Percentiles rank a stretch among this genome's conserved stretches.
Evolutionary conservation across 2,113 vertebrate species (phyloP).

Genomic region (Tyrannus savana): DNA sequence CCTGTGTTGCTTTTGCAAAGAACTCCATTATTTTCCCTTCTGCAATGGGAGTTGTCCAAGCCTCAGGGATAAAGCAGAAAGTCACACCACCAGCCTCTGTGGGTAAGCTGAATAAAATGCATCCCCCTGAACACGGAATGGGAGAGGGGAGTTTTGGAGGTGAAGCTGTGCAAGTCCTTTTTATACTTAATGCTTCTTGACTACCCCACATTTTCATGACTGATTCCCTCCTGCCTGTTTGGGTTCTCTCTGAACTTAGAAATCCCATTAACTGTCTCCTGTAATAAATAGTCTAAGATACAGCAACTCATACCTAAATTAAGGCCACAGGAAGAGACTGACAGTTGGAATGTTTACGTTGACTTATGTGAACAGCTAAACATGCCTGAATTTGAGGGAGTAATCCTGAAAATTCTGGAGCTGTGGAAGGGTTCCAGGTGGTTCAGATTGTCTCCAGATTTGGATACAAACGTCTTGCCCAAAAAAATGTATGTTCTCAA

Average conservation of each 20-base stretch:
- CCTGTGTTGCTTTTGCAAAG: background rate
- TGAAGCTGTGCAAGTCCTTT: background rate
- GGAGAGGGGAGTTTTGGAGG: background rate
- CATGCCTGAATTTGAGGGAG: background rate
- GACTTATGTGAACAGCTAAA: background rate
- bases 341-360: background rate
- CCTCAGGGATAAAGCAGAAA: background rate
- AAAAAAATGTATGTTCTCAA: background rate
- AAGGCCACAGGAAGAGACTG: background rate
- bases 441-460: background rate
- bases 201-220: background rate
- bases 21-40: background rate
- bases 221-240: background rate
- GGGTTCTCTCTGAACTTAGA: background rate
- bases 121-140: background rate
- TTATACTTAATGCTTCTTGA: background rate
- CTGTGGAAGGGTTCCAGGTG: background rate
- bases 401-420: background rate
- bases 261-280: background rate
- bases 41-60: background rate
- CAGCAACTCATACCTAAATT: background rate
- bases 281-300: background rate
- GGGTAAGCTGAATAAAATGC: background rate
- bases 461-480: background rate
- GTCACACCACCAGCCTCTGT: background rate